A percentile compares a stretch with the other conserved stretches of the same genome.
These are phyloP conservation scores for Dendrolimus houi DNA, from an alignment of 2,888 invertebrate genomes.

Conservation along the genomic window DNA sequence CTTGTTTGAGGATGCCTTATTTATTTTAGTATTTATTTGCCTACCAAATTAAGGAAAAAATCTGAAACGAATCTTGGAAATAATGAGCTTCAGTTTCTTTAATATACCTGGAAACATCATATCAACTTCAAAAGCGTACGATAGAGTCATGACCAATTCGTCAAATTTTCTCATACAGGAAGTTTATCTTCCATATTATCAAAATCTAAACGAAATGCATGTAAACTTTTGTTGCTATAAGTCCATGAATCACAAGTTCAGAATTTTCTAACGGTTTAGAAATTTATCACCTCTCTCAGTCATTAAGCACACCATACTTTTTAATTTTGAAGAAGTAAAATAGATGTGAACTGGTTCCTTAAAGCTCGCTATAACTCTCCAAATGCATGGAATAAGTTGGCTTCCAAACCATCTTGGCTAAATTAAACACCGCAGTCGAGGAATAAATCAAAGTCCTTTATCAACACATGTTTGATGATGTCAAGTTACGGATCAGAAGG, in stretches of 20 bases:
- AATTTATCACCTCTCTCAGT: not conserved
- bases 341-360: constrained; percentile 25
- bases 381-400: constrained; percentile 27
- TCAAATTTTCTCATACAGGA: constrained; percentile 5
- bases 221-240: constrained; percentile 16
- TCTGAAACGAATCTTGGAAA: constrained; percentile 19
- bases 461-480: constrained; percentile 25
- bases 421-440: constrained; percentile 26
- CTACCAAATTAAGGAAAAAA: constrained; percentile 29
- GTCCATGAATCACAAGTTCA: constrained; percentile 14
- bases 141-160: constrained; percentile 9
- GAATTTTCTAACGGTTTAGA: not conserved
- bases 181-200: constrained; percentile 7
- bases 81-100: no score
- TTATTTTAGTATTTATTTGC: constrained; percentile 26
- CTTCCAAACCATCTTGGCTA: constrained; percentile 23
- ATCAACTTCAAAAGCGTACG: constrained; percentile 20
- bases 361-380: constrained; percentile 27
- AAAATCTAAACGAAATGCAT: constrained; percentile 18
- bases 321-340: constrained; percentile 32
- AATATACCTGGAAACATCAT: constrained; percentile 43
- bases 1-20: constrained; percentile 25
- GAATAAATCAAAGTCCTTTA: constrained; percentile 31
- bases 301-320: constrained; percentile 21
- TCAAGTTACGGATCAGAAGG: constrained; percentile 30